A percentile compares a stretch with the other conserved stretches of the same genome.
Conservation (phyloP, 2,797 vertebrate genomes). For the Ambastaia sidthimunki region DNA sequence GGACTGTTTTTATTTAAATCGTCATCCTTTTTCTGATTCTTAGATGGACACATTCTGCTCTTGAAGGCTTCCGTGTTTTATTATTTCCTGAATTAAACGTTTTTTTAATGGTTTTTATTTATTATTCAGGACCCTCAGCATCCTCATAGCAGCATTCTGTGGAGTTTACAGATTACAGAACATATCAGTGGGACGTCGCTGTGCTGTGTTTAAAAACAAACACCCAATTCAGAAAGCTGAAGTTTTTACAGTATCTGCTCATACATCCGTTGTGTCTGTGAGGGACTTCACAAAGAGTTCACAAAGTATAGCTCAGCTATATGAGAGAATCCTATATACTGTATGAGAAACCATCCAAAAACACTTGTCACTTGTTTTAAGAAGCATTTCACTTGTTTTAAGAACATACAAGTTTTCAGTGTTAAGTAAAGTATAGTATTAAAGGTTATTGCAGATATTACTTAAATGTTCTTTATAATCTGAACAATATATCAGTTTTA, state of each 20-base stretch:
- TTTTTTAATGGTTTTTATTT: slow-evolving; percentile 25
- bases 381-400: background rate
- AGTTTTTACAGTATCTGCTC: background rate
- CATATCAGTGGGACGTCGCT: slow-evolving; percentile 3
- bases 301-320: slow-evolving; percentile 24
- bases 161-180: slow-evolving; percentile 31
- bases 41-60: slow-evolving; percentile 16
- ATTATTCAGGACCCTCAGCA: slow-evolving; percentile 16
- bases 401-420: too few species aligned
- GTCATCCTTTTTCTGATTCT: slow-evolving; percentile 36
- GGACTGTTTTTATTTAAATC: slow-evolving; percentile 58
- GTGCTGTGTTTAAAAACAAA: slow-evolving; percentile 30
- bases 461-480: too few species aligned
- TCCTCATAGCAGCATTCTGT: slow-evolving; percentile 8
- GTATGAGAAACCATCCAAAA: background rate
- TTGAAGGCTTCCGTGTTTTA: slow-evolving; percentile 26
- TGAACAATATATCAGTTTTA: too few species aligned
- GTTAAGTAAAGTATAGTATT: too few species aligned
- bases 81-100: slow-evolving; percentile 21
- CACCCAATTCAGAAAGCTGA: slow-evolving; percentile 1
- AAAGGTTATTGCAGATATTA: too few species aligned
- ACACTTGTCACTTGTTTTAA: background rate
- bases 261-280: background rate
- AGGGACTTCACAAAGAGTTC: background rate
- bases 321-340: background rate